Evolutionary conservation across 2,797 vertebrate genomes (phyloP), one percentile per base, ranked within the genome.

Genomic region (Cetoscarus ocellatus): DNA sequence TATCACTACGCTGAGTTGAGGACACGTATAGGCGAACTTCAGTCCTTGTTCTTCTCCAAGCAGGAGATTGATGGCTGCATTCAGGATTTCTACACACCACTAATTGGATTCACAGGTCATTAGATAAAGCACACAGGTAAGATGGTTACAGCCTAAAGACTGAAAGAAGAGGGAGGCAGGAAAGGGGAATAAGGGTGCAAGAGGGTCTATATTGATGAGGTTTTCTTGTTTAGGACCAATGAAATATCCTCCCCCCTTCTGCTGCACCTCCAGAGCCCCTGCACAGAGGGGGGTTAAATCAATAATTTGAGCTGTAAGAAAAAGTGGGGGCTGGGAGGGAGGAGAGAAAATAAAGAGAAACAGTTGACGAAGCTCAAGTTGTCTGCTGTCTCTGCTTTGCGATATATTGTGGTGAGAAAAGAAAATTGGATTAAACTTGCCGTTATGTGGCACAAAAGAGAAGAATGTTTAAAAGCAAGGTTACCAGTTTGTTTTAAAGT

Each of bases 71-170:
- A 94, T 91, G 82, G 90, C 84, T 75, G 83, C 85, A 72, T 86
- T 86, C 81, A 78, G 83, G 85, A 90, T 90, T 92, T 90, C 85
- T 91, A 87, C 88, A 89, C 75, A 67, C 54, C 75, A 80, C 91
- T 94, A 93, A 93, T 90, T 93, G 90, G 90, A 94, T 94, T 93
- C 90, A 87, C 88, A 93, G 88, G 88, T 92, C 91, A 91, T 94
- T 94, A 93, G 87, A 93, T 92, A 91, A 92, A 94, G 90, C 88
- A 90, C 85, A 92, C 40, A 73, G 84, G 88, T 89, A 85, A 91
- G 86, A 87, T 87, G 38, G 88, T 64, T 88, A 64, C 76, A 70
- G 79, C 77, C 75, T 82, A 79, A 83, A 88, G 79, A 85, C 73
- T 71, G 61, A 68, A 57, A 62, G 45, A 44, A 51, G 63, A 49